phyloP scores from a whole-genome alignment of 1,140 invertebrate species.

The Sitophilus oryzae region DNA sequence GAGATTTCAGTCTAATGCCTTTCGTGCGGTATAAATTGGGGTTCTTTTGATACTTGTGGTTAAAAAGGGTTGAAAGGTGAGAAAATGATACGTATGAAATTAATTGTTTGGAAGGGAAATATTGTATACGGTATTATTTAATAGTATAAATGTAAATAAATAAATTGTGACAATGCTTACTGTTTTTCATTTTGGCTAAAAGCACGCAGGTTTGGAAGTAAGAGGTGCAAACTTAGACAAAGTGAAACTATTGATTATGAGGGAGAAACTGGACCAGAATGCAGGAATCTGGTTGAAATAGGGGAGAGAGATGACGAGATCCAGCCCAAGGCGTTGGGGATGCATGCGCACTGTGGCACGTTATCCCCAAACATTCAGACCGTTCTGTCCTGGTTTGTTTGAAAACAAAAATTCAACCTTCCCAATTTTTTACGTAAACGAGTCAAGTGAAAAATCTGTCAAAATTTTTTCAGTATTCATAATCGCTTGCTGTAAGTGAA shows the following conservation, averaged over 20 bases:
- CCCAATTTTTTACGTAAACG: constrained; percentile 4
- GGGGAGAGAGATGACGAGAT: constrained; percentile 13
- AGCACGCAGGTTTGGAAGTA: background rate
- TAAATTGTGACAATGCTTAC: too few species aligned
- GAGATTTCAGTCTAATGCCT: background rate
- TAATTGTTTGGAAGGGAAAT: background rate
- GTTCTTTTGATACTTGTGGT: background rate
- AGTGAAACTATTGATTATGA: constrained; percentile 24
- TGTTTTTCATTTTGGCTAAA: constrained; percentile 11
- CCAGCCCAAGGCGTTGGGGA: constrained; percentile 10
- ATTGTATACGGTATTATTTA: too few species aligned
- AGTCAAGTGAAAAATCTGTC: constrained; percentile 32
- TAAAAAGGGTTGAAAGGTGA: too few species aligned
- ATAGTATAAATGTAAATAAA: too few species aligned
- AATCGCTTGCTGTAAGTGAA: constrained; percentile 38
- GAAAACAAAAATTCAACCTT: constrained; percentile 10
- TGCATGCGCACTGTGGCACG: constrained; percentile 21
- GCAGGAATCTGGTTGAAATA: constrained; percentile 20
- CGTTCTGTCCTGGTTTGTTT: constrained; percentile 14
- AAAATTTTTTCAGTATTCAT: constrained; percentile 39
- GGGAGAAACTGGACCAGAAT: constrained; percentile 24
- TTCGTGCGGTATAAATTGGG: background rate
- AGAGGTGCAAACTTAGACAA: background rate
- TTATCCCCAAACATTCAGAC: constrained; percentile 13
- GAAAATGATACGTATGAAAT: background rate